Evolutionary conservation across 1,140 invertebrate genomes (phyloP).

Genomic region (Eumaeus atala): DNA sequence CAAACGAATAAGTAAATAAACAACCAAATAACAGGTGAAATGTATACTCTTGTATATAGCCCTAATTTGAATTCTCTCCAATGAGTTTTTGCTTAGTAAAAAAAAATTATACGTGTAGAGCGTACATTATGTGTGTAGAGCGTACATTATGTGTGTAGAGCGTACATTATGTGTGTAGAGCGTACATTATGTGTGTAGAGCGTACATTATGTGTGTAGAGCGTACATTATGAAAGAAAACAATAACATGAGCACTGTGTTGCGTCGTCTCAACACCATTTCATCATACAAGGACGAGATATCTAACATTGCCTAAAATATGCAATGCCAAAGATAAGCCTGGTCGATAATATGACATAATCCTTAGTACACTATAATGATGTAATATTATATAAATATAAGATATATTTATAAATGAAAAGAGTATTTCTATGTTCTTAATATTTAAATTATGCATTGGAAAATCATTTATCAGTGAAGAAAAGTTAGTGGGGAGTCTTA

Average conservation of each 20-base stretch:
- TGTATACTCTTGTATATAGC: too few species aligned
- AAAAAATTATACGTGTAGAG: background rate
- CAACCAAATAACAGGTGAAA: too few species aligned
- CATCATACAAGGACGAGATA: conserved; percentile 1
- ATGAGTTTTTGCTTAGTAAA: background rate
- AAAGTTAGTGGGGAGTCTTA: too few species aligned
- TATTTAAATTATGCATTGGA: too few species aligned
- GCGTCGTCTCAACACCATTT: background rate
- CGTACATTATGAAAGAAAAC: background rate
- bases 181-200: background rate
- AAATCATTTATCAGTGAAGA: too few species aligned
- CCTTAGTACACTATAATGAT: background rate
- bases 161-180: background rate
- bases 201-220: background rate
- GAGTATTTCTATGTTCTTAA: too few species aligned
- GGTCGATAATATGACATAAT: background rate
- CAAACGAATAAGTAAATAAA: background rate
- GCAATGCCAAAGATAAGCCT: conserved; percentile 1
- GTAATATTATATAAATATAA: background rate
- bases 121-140: too few species aligned
- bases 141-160: background rate
- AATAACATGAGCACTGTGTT: background rate
- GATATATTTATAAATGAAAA: too few species aligned
- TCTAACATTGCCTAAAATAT: background rate
- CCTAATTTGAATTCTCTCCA: too few species aligned